A percentile compares a stretch with the other conserved stretches of the same genome.
These are phyloP conservation scores for Eidolon dupreanum DNA, from an alignment of 2,797 vertebrate species.

Conservation along the genomic window DNA sequence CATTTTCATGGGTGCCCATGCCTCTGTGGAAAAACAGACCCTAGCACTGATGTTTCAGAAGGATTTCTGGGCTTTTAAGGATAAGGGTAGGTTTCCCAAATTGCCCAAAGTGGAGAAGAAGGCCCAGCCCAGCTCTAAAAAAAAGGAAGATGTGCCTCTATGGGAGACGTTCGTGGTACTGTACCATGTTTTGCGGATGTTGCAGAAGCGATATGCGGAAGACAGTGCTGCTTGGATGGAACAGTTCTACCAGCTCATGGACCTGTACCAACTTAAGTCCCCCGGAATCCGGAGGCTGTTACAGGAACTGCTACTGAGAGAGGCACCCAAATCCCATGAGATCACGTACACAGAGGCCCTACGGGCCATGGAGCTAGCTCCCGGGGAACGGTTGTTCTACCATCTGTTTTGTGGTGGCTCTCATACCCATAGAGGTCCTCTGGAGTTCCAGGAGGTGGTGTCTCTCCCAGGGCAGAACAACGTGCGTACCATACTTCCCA, in stretches of 20 bases:
- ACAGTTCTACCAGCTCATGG: constrained; percentile 64
- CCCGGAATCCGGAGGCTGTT: constrained; percentile 67
- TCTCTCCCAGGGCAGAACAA: constrained; percentile 67
- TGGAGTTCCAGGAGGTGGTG: constrained; percentile 52
- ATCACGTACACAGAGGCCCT: not conserved
- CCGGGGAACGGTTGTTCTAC: constrained; percentile 72
- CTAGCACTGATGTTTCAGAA: constrained; percentile 70
- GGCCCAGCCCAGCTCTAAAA: not conserved
- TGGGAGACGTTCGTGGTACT: constrained; percentile 75
- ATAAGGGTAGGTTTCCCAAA: constrained; percentile 35
- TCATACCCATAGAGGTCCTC: not conserved
- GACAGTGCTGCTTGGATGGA: constrained; percentile 64
- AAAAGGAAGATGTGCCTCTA: constrained; percentile 20
- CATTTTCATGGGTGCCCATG: not conserved
- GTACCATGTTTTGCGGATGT: constrained; percentile 71
- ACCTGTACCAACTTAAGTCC: constrained; percentile 73
- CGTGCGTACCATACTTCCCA: not conserved
- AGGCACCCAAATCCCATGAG: not conserved
- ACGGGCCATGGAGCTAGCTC: not conserved
- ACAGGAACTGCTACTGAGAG: constrained; percentile 58
- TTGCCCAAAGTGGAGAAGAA: constrained; percentile 64
- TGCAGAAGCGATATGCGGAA: constrained; percentile 49
- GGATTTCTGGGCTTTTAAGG: constrained; percentile 58
- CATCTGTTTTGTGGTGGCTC: constrained; percentile 35
- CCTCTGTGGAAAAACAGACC: constrained; percentile 62